Conservation (phyloP, 2,797 vertebrate genomes). For the Sebastes cheni region DNA sequence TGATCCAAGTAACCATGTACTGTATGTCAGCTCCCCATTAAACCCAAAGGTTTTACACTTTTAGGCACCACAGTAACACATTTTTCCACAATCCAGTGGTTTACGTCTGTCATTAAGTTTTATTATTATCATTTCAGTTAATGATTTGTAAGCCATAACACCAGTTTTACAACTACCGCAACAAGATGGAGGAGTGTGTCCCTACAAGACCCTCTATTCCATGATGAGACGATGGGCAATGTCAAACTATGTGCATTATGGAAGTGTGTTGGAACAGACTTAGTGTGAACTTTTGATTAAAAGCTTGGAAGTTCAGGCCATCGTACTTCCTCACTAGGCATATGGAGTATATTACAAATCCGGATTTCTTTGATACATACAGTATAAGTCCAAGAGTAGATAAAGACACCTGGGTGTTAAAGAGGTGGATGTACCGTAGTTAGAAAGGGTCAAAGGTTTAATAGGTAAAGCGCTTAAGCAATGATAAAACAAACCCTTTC, state of each 20-base stretch:
- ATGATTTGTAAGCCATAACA: constrained; percentile 32
- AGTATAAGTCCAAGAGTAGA: constrained; percentile 27
- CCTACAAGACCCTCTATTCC: neutral
- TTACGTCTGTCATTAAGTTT: constrained; percentile 15
- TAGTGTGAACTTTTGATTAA: constrained; percentile 47
- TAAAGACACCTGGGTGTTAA: constrained; percentile 51
- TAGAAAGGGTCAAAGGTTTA: constrained; percentile 56
- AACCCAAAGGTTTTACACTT: constrained; percentile 24
- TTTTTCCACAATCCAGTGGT: constrained; percentile 25
- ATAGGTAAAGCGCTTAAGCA: constrained; percentile 59
- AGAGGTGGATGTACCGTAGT: constrained; percentile 33
- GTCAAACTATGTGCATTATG: constrained; percentile 30
- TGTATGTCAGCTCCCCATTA: constrained; percentile 3
- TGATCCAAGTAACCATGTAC: neutral
- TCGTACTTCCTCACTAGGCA: constrained; percentile 12
- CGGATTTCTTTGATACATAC: constrained; percentile 36
- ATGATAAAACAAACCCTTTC: constrained; percentile 66
- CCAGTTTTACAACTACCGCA: constrained; percentile 6
- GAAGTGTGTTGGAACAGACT: constrained; percentile 20
- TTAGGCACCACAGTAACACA: neutral
- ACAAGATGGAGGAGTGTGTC: neutral
- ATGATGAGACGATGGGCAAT: constrained; percentile 9
- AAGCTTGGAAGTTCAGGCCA: constrained; percentile 42
- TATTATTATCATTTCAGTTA: constrained; percentile 34
- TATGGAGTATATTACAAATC: constrained; percentile 44